Conservation (phyloP, 2,888 invertebrate species). For the Noctua comes region DNA sequence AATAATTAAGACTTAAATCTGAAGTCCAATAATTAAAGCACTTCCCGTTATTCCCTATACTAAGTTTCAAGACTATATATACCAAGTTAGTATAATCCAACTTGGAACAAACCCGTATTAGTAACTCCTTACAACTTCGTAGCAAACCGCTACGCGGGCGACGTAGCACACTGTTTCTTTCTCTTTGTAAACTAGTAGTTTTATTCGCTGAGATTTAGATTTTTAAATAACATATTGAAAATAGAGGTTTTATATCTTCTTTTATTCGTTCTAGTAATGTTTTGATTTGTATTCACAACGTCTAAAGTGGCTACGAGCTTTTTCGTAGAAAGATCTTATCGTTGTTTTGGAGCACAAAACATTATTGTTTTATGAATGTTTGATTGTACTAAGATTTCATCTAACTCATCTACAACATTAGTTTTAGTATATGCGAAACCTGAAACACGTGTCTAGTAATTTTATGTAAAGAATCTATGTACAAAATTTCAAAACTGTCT, state of each 20-base stretch:
- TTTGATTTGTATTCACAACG: background rate
- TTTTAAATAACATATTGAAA: slow-evolving; percentile 27
- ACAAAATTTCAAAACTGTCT: too few relatives aligned
- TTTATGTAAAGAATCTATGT: too few relatives aligned
- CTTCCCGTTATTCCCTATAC: slow-evolving; percentile 49
- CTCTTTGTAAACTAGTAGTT: slow-evolving; percentile 47
- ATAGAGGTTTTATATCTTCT: background rate
- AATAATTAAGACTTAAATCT: slow-evolving; percentile 51
- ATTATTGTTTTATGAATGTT: background rate
- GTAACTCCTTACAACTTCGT: slow-evolving; percentile 66
- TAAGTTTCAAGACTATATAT: slow-evolving; percentile 59
- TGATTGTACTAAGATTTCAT: background rate
- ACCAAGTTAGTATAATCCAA: slow-evolving; percentile 65
- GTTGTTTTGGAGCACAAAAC: background rate
- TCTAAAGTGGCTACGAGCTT: background rate
- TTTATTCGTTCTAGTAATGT: background rate
- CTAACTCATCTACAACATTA: too few relatives aligned
- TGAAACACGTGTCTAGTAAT: too few relatives aligned
- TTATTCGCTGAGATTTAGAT: slow-evolving; percentile 26
- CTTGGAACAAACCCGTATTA: slow-evolving; percentile 67
- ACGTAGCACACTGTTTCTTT: slow-evolving; percentile 61
- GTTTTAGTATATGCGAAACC: too few relatives aligned
- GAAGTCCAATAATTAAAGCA: slow-evolving; percentile 60
- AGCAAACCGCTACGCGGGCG: slow-evolving; percentile 65
- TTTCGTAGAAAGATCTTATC: background rate